phyloP scores from a whole-genome alignment of 2,888 invertebrate genomes.

The Drosophila gaucha region DNA sequence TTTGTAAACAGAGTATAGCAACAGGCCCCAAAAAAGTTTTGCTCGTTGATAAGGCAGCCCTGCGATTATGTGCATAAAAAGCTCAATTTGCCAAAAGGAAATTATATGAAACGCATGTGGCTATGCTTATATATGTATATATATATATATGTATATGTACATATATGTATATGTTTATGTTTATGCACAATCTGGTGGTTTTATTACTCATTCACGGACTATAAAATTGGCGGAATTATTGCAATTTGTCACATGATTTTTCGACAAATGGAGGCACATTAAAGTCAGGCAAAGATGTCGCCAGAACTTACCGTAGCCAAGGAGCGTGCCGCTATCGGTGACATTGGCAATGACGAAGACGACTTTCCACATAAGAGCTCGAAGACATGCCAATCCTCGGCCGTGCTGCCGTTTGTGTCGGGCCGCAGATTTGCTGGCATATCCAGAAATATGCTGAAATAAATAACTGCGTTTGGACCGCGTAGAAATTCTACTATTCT shows the following conservation, averaged over 20 bases:
- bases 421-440: slow-evolving; percentile 65
- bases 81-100: slow-evolving; percentile 19
- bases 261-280: slow-evolving; percentile 19
- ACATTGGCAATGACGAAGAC: slow-evolving; percentile 50
- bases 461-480: slow-evolving; percentile 7
- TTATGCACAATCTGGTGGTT: slow-evolving; percentile 4
- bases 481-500: slow-evolving; percentile 40
- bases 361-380: slow-evolving; percentile 86
- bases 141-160: neutral
- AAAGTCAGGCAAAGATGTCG: slow-evolving; percentile 28
- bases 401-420: slow-evolving; percentile 84
- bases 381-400: slow-evolving; percentile 91
- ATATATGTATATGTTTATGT: neutral
- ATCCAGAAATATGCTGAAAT: slow-evolving; percentile 1
- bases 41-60: slow-evolving; percentile 42
- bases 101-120: slow-evolving; percentile 30
- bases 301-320: slow-evolving; percentile 34
- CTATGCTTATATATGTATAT: neutral
- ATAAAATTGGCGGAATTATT: slow-evolving; percentile 27
- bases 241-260: slow-evolving; percentile 75
- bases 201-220: slow-evolving; percentile 10
- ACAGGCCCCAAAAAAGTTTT: slow-evolving; percentile 25
- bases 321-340: slow-evolving; percentile 10
- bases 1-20: neutral
- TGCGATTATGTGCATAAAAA: slow-evolving; percentile 25